Evolutionary conservation across 2,113 vertebrate genomes (phyloP), one percentile per base, ranked within the genome.

Genomic region (Hemibates koningsi): DNA sequence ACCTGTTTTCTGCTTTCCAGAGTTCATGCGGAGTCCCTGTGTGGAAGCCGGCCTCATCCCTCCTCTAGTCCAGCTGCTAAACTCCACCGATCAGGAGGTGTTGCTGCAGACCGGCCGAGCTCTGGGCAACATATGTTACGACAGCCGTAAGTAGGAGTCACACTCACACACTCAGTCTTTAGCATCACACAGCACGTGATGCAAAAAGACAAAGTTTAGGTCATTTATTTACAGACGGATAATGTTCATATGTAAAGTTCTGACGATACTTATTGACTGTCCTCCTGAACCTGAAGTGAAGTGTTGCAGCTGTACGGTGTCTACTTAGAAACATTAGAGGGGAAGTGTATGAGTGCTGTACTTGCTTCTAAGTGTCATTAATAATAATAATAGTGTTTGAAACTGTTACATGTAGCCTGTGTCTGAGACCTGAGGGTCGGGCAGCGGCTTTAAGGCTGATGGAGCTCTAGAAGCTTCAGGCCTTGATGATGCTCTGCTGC

Each of bases 41-140:
- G 99, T 99, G 76, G 98, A 99, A 59, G 98, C 98, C 2, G 98
- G 98, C 9, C 95, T 99, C 93, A 98, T 99, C 93, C 97, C 98
- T 86, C 98, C 99, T 14, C 95, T 99, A 91, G 97, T 98, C 68
- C 97, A 98, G 93, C 98, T 99, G 92, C 88, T 99, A 27, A 97
- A 96, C 95, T 98, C 97, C 95, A 96, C 96, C 91, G 98, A 99
- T 94, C 98, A 99, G 94, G 98, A 99, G 94, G 96, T 99, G 34
- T 94, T 99, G 86, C 98, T 99, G 87, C 99, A 99, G 94, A 99
- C 99, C 0, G 99, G 99, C 93, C 97, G 99, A 68, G 99, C 99
- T 63, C 97, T 99, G 79, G 99, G 99, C 91, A 99, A 99, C 97
- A 98, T 99, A 96, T 99, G 99, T 92, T 99, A 99, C 9, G 98